phyloP scores from a whole-genome alignment of 1,140 invertebrate genomes.

The Pteromalus puparum region DNA sequence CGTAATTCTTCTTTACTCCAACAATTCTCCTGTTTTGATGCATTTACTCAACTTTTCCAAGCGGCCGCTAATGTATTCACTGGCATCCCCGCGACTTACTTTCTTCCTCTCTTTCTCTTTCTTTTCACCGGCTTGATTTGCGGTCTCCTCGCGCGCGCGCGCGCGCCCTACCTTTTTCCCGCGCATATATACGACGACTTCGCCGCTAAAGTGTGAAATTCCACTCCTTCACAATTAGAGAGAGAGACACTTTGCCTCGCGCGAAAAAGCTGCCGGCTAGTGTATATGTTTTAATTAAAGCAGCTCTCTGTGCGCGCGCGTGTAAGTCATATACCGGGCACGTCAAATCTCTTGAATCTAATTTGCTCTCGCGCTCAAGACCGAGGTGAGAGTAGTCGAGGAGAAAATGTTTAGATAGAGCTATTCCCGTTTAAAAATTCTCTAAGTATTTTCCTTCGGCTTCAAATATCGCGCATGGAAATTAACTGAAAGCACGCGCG shows the following conservation, averaged over 20 bases:
- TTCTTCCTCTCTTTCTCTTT: neutral
- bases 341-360: neutral
- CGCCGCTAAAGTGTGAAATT: constrained; percentile 14
- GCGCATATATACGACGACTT: neutral
- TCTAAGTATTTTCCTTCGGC: constrained; percentile 20
- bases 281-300: neutral
- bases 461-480: constrained; percentile 33
- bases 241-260: neutral
- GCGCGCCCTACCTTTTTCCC: neutral
- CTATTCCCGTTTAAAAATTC: neutral
- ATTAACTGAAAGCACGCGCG: constrained; percentile 24
- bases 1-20: constrained; percentile 43
- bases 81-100: neutral
- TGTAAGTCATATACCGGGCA: too few species aligned
- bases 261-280: neutral
- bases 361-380: neutral
- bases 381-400: neutral
- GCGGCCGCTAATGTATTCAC: constrained; percentile 33
- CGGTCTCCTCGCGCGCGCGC: neutral
- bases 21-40: constrained; percentile 28
- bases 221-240: neutral
- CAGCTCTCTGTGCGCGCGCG: too few species aligned
- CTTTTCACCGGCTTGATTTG: constrained; percentile 11
- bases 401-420: constrained; percentile 8
- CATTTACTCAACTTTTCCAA: constrained; percentile 36